phyloP scores from a whole-genome alignment of 2,797 vertebrate genomes.

The Phrynocephalus vlangalii region DNA sequence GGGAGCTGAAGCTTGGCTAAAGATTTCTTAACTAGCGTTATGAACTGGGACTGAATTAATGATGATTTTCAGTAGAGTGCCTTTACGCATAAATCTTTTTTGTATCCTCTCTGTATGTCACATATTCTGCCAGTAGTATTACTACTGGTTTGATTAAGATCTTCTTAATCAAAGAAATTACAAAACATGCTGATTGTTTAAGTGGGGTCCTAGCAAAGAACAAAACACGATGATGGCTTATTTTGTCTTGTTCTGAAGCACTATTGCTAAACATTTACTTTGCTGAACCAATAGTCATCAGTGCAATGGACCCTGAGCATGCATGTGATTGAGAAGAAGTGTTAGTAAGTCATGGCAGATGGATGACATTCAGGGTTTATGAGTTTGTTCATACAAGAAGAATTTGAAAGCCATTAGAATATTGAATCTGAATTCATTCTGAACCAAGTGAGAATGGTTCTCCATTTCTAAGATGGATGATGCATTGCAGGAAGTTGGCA shows the following conservation, averaged over 20 bases:
- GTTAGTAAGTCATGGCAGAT: neutral
- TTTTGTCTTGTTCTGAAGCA: neutral
- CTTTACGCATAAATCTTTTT: conserved; percentile 53
- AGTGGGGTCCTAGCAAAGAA: neutral
- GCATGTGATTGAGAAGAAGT: neutral
- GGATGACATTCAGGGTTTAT: neutral
- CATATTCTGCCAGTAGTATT: neutral
- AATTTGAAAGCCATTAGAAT: neutral
- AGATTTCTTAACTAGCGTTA: conserved; percentile 60
- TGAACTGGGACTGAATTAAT: conserved; percentile 39
- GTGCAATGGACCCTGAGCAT: neutral
- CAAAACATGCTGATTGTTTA: neutral
- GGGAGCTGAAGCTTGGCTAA: conserved; percentile 65
- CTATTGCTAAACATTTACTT: neutral
- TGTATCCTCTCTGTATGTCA: neutral
- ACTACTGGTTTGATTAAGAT: neutral
- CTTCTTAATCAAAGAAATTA: neutral
- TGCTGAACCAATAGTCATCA: neutral
- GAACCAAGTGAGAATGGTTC: neutral
- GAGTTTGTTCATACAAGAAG: neutral
- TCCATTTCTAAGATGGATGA: neutral
- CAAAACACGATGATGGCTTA: neutral
- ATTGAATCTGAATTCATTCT: neutral
- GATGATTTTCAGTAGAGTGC: conserved; percentile 33
- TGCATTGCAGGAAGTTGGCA: neutral